Conservation (phyloP, 2,113 vertebrate genomes). For the Seriola dumerili region DNA sequence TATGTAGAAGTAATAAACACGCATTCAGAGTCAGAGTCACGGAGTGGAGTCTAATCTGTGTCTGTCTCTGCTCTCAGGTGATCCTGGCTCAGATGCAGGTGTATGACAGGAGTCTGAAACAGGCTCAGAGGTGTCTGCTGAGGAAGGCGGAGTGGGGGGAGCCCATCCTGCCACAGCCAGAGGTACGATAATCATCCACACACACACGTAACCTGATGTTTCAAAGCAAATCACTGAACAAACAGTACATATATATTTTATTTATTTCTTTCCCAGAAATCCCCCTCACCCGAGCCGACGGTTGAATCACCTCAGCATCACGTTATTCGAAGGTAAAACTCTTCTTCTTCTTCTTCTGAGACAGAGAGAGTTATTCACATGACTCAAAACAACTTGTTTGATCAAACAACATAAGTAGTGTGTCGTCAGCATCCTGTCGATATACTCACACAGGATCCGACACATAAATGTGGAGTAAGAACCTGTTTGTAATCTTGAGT, state of each 20-base stretch:
- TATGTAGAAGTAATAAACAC: background rate
- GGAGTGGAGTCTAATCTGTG: background rate
- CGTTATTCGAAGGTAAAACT: slow-evolving; percentile 63
- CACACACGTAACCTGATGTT: background rate
- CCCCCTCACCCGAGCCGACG: slow-evolving; percentile 14
- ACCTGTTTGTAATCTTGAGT: no score
- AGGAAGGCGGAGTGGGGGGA: slow-evolving; percentile 91
- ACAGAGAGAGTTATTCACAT: no score
- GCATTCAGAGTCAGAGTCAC: no score
- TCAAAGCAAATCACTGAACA: background rate
- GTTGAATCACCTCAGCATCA: slow-evolving; percentile 24
- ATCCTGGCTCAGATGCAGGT: slow-evolving; percentile 96
- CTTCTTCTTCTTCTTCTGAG: background rate
- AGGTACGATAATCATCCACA: slow-evolving; percentile 43
- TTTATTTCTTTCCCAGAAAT: slow-evolving; percentile 48
- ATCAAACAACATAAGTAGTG: no score
- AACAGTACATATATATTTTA: background rate
- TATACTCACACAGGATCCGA: no score
- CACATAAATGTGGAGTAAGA: no score
- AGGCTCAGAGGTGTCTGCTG: slow-evolving; percentile 89
- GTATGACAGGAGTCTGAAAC: slow-evolving; percentile 93
- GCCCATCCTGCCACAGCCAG: slow-evolving; percentile 84
- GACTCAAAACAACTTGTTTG: no score
- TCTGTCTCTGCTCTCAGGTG: slow-evolving; percentile 77
- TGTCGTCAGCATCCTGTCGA: no score